Evolutionary conservation across 2,797 vertebrate genomes (phyloP).

Genomic region (Coracias cyanogaster): DNA sequence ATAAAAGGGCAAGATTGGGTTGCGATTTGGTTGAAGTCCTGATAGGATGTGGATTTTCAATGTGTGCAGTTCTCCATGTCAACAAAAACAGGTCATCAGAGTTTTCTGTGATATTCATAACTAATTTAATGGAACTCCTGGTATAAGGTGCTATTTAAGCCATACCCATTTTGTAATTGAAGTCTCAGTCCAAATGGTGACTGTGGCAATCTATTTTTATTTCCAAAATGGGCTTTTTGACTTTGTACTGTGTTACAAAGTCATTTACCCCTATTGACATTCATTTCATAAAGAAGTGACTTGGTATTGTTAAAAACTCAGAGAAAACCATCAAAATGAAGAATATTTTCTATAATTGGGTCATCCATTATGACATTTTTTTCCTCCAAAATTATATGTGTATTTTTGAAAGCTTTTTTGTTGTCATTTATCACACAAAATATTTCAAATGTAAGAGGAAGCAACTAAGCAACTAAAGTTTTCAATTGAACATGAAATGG

Average conservation of each 20-base stretch:
- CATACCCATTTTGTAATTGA: constrained; percentile 21
- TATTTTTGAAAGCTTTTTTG: neutral
- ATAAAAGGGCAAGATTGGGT: neutral
- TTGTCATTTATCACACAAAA: neutral
- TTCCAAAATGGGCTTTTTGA: constrained; percentile 38
- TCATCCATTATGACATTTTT: neutral
- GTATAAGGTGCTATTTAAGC: constrained; percentile 13
- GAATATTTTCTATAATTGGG: neutral
- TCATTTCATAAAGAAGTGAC: constrained; percentile 17
- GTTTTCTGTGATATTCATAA: constrained; percentile 40
- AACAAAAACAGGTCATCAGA: constrained; percentile 38
- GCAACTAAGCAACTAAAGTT: neutral
- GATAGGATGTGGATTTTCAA: constrained; percentile 52
- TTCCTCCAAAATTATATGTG: neutral
- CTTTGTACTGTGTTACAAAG: neutral
- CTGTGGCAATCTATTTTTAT: constrained; percentile 32
- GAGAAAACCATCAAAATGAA: neutral
- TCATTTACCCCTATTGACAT: neutral
- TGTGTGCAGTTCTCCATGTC: neutral
- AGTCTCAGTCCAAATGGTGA: neutral
- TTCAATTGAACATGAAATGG: neutral
- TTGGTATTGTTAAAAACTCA: neutral
- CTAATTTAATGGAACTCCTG: constrained; percentile 26
- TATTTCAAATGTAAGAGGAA: neutral
- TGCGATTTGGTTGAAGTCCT: constrained; percentile 1